Percentiles rank a stretch among this genome's conserved stretches.
Conservation (phyloP, 1,140 invertebrate species). For the Eulimnadia texana region DNA sequence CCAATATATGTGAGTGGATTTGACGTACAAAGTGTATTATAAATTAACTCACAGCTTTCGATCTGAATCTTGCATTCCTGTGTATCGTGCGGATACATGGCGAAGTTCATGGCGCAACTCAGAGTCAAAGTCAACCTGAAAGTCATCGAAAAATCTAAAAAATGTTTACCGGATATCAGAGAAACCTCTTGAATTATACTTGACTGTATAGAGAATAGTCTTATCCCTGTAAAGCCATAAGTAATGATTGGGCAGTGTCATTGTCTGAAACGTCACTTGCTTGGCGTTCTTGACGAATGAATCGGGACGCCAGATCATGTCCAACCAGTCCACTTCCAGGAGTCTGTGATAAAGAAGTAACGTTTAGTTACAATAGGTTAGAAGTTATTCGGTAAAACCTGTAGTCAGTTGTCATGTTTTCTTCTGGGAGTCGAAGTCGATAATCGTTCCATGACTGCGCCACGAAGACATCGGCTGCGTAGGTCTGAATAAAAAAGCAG, state of each 20-base stretch:
- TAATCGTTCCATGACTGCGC: slow-evolving; percentile 30
- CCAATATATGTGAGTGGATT: too few species aligned
- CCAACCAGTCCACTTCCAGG: slow-evolving; percentile 71
- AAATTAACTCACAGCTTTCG: slow-evolving; percentile 63
- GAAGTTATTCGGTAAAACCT: slow-evolving; percentile 32
- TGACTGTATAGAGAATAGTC: slow-evolving; percentile 28
- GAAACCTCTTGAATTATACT: slow-evolving; percentile 20
- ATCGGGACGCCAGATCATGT: slow-evolving; percentile 76
- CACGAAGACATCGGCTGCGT: slow-evolving; percentile 30
- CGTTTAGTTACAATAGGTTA: background rate
- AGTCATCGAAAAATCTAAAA: slow-evolving; percentile 21
- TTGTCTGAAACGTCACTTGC: slow-evolving; percentile 79
- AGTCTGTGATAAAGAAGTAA: slow-evolving; percentile 33
- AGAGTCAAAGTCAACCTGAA: slow-evolving; percentile 55
- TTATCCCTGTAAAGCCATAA: slow-evolving; percentile 27
- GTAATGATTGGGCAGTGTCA: slow-evolving; percentile 78
- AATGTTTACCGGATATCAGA: slow-evolving; percentile 25
- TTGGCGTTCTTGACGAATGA: slow-evolving; percentile 46
- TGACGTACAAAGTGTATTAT: background rate
- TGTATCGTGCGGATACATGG: slow-evolving; percentile 79
- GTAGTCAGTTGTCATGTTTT: slow-evolving; percentile 84
- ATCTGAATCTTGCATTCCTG: slow-evolving; percentile 83
- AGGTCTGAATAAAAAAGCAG: slow-evolving; percentile 24
- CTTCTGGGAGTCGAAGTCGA: slow-evolving; percentile 59
- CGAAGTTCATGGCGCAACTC: slow-evolving; percentile 82